Conservation (phyloP, 2,113 vertebrate genomes). For the Crypturellus undulatus region DNA sequence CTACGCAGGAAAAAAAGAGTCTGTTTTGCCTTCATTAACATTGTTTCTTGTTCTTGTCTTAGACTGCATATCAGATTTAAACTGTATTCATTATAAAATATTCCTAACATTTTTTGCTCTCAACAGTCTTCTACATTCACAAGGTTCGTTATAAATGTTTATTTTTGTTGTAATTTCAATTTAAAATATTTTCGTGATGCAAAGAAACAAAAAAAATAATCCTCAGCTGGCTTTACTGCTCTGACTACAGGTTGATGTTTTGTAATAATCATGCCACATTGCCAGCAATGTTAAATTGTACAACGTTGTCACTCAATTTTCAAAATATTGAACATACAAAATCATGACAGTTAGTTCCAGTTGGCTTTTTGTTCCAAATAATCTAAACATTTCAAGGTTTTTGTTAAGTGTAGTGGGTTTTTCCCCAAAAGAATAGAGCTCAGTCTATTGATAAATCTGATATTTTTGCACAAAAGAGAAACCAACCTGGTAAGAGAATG, state of each 20-base stretch:
- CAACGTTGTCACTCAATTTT: neutral
- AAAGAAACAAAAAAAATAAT: neutral
- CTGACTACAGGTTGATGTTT: accelerated
- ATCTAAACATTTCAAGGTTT: neutral
- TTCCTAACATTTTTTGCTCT: neutral
- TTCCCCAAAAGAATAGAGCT: neutral
- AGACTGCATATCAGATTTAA: neutral
- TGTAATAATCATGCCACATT: neutral
- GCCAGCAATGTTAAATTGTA: neutral
- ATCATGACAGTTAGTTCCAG: neutral
- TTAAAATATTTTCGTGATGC: neutral
- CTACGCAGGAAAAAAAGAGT: neutral
- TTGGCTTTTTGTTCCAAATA: neutral
- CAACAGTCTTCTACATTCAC: neutral
- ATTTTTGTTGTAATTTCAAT: neutral
- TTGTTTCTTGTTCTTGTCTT: neutral
- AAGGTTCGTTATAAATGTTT: neutral
- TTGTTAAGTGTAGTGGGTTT: neutral
- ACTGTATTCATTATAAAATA: neutral
- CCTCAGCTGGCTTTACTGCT: neutral
- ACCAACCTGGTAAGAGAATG: neutral
- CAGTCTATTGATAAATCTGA: neutral
- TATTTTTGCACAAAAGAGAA: neutral
- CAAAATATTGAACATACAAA: neutral
- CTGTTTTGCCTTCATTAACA: neutral